Evolutionary conservation across 2,888 invertebrate species (phyloP).

Genomic region (Scaptomyza parva): DNA sequence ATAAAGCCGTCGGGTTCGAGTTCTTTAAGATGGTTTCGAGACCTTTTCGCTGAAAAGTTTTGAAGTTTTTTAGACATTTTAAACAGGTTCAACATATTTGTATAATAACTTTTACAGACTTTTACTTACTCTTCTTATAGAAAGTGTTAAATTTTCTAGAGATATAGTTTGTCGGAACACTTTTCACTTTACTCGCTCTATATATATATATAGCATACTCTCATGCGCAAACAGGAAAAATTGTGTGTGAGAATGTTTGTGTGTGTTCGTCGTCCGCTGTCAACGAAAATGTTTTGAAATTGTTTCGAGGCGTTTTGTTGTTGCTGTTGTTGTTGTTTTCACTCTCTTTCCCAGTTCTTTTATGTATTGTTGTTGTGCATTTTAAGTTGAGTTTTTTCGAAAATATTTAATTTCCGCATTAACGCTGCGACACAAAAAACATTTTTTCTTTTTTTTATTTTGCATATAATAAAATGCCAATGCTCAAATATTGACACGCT

Average conservation of each 20-base stretch:
- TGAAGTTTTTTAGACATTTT: not conserved
- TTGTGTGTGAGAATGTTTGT: slow-evolving; percentile 24
- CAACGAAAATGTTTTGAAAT: slow-evolving; percentile 76
- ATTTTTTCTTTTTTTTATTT: too few species aligned
- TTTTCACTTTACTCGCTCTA: slow-evolving; percentile 27
- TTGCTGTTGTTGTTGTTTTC: slow-evolving; percentile 2
- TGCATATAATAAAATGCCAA: slow-evolving; percentile 50
- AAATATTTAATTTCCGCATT: slow-evolving; percentile 77
- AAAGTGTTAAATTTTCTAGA: not conserved
- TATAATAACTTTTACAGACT: too few species aligned
- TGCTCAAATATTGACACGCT: slow-evolving; percentile 53
- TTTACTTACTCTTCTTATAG: not conserved
- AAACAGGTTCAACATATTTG: not conserved
- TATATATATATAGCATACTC: slow-evolving; percentile 61
- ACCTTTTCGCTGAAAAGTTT: not conserved
- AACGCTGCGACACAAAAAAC: slow-evolving; percentile 54
- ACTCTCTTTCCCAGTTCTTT: not conserved
- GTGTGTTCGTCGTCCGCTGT: slow-evolving; percentile 49
- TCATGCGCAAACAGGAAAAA: slow-evolving; percentile 59
- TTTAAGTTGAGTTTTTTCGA: slow-evolving; percentile 35
- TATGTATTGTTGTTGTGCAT: slow-evolving; percentile 12
- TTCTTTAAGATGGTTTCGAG: slow-evolving; percentile 3
- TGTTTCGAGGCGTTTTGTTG: slow-evolving; percentile 53
- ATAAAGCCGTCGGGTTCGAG: not conserved
- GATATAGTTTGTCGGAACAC: slow-evolving; percentile 41